These are phyloP conservation scores for Eremophila alpestris DNA, from an alignment of 2,797 vertebrate genomes.

Conservation along the genomic window DNA sequence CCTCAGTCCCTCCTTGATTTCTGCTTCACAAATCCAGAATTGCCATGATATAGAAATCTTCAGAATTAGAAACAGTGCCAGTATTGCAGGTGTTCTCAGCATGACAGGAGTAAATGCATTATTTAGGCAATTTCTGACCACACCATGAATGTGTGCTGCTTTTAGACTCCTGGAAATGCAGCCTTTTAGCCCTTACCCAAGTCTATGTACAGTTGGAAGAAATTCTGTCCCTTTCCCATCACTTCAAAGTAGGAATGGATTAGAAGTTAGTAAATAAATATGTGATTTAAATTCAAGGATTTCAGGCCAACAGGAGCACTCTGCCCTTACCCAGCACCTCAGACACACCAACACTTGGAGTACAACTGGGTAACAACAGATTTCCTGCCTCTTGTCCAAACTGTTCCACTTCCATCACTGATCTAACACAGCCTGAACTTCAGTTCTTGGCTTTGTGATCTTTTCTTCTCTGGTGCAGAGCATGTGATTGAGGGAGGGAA, in stretches of 20 bases:
- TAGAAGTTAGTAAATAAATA: neutral
- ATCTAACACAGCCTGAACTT: neutral
- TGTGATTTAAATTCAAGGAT: neutral
- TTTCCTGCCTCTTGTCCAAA: neutral
- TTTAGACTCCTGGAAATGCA: neutral
- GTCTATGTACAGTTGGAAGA: neutral
- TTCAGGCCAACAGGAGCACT: neutral
- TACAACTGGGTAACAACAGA: neutral
- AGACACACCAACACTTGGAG: neutral
- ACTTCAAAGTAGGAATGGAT: neutral
- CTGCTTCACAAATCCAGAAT: neutral
- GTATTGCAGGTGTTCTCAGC: neutral
- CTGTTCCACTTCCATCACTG: neutral
- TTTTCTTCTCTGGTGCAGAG: neutral
- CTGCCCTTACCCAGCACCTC: neutral
- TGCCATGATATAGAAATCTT: neutral
- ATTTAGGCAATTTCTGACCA: neutral
- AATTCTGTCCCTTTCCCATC: neutral
- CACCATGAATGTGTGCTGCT: rapidly evolving
- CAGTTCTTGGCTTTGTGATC: neutral
- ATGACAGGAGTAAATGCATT: neutral
- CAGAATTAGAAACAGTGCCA: neutral
- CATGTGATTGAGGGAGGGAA: neutral
- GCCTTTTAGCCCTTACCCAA: neutral
- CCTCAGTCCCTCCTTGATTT: neutral